These are phyloP conservation scores for Lucifuga dentata DNA, from an alignment of 2,113 vertebrate genomes.

Conservation along the genomic window DNA sequence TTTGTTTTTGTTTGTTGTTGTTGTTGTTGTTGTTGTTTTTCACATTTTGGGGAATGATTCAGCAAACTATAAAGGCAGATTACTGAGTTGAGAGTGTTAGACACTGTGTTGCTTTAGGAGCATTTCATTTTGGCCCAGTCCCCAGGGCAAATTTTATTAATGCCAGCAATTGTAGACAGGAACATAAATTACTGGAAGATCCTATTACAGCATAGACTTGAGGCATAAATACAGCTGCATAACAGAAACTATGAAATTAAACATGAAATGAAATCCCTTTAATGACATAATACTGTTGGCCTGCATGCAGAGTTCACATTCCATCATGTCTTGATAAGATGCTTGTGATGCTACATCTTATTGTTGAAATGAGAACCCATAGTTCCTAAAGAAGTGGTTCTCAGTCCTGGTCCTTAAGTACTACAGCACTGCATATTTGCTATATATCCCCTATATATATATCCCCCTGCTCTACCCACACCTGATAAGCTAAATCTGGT, in stretches of 20 bases:
- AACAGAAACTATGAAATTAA: slow-evolving; percentile 10
- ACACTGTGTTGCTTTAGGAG: no score
- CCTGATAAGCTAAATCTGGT: no score
- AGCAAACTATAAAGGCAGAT: no score
- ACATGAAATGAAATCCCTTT: not conserved
- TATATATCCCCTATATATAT: no score
- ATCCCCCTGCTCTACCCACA: no score
- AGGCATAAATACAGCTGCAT: slow-evolving; percentile 14
- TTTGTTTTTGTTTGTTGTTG: no score
- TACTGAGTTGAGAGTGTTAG: no score
- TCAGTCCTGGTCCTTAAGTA: no score
- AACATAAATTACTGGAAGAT: slow-evolving; percentile 38
- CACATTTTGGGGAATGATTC: no score
- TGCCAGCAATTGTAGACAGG: slow-evolving; percentile 32
- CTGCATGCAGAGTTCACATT: slow-evolving; percentile 4
- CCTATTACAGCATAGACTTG: slow-evolving; percentile 27
- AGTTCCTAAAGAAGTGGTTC: no score
- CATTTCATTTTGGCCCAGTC: not conserved
- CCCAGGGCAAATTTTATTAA: slow-evolving; percentile 55
- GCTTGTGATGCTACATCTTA: slow-evolving; percentile 2
- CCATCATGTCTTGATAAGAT: not conserved
- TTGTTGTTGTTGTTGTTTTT: no score
- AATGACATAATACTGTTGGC: slow-evolving; percentile 2
- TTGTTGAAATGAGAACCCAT: slow-evolving; percentile 5
- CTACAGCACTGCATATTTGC: no score